Evolutionary conservation across 1,140 invertebrate species (phyloP), one percentile per base, ranked within the genome.

Genomic region (Magallana angulata): DNA sequence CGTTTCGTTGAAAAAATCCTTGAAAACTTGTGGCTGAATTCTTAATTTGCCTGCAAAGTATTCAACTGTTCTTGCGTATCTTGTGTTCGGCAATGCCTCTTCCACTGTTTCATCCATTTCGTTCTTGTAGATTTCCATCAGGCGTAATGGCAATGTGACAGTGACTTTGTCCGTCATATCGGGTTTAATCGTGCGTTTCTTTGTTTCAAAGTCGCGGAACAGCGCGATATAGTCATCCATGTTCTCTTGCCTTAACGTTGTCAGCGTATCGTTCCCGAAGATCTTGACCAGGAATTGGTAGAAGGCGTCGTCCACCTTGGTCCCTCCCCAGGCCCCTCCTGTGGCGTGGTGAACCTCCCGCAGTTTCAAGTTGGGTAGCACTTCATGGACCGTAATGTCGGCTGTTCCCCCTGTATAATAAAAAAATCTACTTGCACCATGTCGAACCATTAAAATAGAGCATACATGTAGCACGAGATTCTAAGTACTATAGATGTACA

Each of bases 241-340:
- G 57, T 86, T 62, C 7, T 82, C 56, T 76, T 80, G 68, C 18
- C 57, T 56, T 81, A 90, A 87, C 12, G 16, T 36, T 9, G 30
- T 56, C 57, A 64, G 80, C 0, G 87, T 85, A 62, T 87, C 82
- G 56, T 89, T 85, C 58, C 88, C 89, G 57, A 90, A 12, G 24
- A 90, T 76, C 9, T 88, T 86, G 8, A 68, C 71, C 11, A 91
- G 24, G 12, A 91, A 81, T 36, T 84, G 64, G 24, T 85, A 82
- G 80, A 91, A 90, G 0, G 88, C 87, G 80, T 87, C 85, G 36
- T 91, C 91, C 0, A 91, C 90, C 64, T 86, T 87, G n/a, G 88
- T 90, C 14, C 91, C 90, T 56, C 91, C 91, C 89, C 89, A 91
- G 11, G 89, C 89, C 5, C 91, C 91, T 56, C 89, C 91, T 9